Percentiles rank a stretch among this genome's conserved stretches.
Conservation (phyloP, 2,797 vertebrate species). For the Hyperoplus immaculatus region DNA sequence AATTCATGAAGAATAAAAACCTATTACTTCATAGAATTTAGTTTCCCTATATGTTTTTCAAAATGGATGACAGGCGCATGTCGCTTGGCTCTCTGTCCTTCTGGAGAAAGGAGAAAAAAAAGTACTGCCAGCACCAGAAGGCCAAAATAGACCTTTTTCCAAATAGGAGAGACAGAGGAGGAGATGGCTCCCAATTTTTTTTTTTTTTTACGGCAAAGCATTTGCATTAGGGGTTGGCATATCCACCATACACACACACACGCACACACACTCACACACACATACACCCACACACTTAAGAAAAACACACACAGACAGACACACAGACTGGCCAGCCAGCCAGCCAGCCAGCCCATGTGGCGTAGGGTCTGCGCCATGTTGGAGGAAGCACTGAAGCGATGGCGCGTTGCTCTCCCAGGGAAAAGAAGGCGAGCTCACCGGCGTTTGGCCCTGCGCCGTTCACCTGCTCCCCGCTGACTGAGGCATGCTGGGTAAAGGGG, state of each 20-base stretch:
- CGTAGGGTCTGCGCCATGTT: constrained; percentile 83
- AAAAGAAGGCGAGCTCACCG: constrained; percentile 60
- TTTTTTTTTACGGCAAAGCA: constrained; percentile 82
- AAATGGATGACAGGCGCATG: constrained; percentile 88
- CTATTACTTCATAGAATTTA: constrained; percentile 55
- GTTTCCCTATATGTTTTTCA: constrained; percentile 69
- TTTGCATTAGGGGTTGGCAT: constrained; percentile 84
- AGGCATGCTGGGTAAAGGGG: constrained; percentile 84
- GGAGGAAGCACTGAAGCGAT: constrained; percentile 81
- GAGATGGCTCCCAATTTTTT: constrained; percentile 81
- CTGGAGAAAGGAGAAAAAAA: constrained; percentile 74
- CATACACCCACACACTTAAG: constrained; percentile 55
- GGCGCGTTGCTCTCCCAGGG: constrained; percentile 74
- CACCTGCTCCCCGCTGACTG: constrained; percentile 82
- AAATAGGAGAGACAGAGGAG: constrained; percentile 79
- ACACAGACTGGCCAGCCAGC: constrained; percentile 59
- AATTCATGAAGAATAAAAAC: constrained; percentile 22
- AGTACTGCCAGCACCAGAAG: constrained; percentile 82
- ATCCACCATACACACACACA: constrained; percentile 70
- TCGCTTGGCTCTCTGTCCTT: constrained; percentile 79
- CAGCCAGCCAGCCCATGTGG: constrained; percentile 84
- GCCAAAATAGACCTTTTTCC: constrained; percentile 82
- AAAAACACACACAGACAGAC: constrained; percentile 35
- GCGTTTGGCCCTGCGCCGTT: constrained; percentile 79
- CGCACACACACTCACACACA: constrained; percentile 41